Evolutionary conservation across 2,113 vertebrate genomes (phyloP), one percentile per base, ranked within the genome.

Genomic region (Caranx ignobilis): DNA sequence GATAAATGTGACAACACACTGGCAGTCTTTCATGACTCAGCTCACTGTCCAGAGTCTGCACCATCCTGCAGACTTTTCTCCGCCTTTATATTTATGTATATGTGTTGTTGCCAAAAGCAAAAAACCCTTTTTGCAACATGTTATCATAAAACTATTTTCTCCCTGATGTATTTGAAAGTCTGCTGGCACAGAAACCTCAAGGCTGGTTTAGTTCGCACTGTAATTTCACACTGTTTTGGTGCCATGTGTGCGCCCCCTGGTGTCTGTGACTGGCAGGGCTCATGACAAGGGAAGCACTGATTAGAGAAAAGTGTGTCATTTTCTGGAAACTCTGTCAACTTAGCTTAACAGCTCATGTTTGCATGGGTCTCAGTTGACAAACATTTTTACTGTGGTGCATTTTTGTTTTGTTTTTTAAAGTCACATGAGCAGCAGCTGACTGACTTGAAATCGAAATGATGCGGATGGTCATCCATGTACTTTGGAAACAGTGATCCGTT

Each of bases 201-300:
- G 11, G 5, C 34, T 57, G 19, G 5, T 50, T 11, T 32, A 26
- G 11, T 50, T 41, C 39, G 9, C 39, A 9, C 39, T 9, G 5
- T 45, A 48, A 37, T 16, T 55, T 11, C n/a, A 1, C 68, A 34
- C 45, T 12, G 11, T 26, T 52, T 34, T 78, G 55, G 45, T 48
- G 21, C 19, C 35, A 6, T 77, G 71, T 79, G 66, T 73, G 13
- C 57, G 5, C 71, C 52, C 70, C 80, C 85, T 90, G 83, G 84
- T 85, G 86, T 66, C 54, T 35, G 39, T 45, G 43, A 39, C 11
- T 31, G 21, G 41, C 45, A 59, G 9, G 64, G 4, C 41, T 32
- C 6, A 8, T 26, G 37, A 47, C 86, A 78, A 83, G 83, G 11
- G 67, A 85, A 75, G 76, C 75, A 81, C 19, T 70, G 60, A 50